Evolutionary conservation across 2,113 vertebrate species (phyloP).

Genomic region (Crocuta crocuta): DNA sequence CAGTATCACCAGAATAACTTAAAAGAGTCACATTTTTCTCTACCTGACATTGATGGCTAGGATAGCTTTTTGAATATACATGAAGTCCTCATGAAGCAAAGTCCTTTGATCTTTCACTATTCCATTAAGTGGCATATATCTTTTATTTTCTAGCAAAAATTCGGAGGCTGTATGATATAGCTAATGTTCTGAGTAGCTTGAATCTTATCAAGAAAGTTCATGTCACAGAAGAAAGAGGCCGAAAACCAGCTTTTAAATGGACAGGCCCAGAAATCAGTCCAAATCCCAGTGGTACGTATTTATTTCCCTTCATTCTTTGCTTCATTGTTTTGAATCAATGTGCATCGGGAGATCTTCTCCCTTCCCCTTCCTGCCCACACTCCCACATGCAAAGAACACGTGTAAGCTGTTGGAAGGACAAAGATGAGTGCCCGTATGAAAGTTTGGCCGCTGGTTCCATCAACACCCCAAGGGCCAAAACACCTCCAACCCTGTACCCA

Average conservation of each 20-base stretch:
- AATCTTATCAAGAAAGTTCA: slow-evolving; percentile 97
- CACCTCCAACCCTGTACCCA: background rate
- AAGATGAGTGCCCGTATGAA: background rate
- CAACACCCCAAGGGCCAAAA: background rate
- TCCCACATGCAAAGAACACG: background rate
- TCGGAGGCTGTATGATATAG: slow-evolving; percentile 96
- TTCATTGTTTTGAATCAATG: background rate
- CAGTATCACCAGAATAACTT: background rate
- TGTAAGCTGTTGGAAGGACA: background rate
- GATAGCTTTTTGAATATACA: background rate
- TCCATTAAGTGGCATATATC: slow-evolving; percentile 12
- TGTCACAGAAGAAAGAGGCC: slow-evolving; percentile 93
- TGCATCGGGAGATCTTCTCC: background rate
- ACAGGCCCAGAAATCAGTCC: slow-evolving; percentile 91
- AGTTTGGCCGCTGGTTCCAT: background rate
- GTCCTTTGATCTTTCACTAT: slow-evolving; percentile 53
- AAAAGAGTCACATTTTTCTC: slow-evolving; percentile 40
- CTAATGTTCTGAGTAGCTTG: slow-evolving; percentile 97
- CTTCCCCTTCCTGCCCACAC: background rate
- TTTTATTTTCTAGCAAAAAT: slow-evolving; percentile 93
- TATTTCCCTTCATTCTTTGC: slow-evolving; percentile 34
- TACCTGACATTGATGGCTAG: background rate
- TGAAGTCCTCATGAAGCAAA: slow-evolving; percentile 55
- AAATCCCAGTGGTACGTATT: slow-evolving; percentile 78
- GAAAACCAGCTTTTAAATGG: slow-evolving; percentile 99